These are phyloP conservation scores for Synodontis membranacea DNA, from an alignment of 2,113 vertebrate species.

Conservation along the genomic window DNA sequence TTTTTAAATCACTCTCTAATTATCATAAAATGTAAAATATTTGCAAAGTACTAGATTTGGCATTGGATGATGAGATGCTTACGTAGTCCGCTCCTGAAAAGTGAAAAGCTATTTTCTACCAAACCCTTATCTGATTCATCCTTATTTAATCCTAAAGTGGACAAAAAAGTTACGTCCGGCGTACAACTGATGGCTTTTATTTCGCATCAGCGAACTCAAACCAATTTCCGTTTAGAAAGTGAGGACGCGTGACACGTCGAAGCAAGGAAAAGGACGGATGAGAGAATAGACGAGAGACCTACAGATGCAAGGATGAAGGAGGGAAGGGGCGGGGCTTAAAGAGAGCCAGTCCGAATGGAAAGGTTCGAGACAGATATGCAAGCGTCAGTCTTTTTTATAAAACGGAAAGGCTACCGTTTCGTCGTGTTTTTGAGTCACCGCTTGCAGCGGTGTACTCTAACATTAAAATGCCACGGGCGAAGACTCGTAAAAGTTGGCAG, in stretches of 20 bases:
- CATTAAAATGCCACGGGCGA: not conserved
- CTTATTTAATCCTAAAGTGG: too few relatives aligned
- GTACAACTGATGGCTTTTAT: not conserved
- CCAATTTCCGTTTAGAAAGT: not conserved
- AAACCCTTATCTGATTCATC: too few relatives aligned
- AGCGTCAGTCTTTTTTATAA: not conserved
- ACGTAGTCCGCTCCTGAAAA: not conserved
- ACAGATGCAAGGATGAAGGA: too few relatives aligned
- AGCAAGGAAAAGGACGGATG: not conserved
- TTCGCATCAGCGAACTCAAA: not conserved
- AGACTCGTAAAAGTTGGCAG: too few relatives aligned
- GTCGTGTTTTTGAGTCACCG: not conserved
- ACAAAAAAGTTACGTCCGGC: not conserved
- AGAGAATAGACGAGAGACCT: not conserved
- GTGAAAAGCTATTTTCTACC: too few relatives aligned
- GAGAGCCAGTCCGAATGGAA: not conserved
- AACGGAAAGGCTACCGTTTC: not conserved
- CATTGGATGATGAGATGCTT: not conserved
- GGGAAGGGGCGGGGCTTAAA: not conserved
- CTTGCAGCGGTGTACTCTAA: not conserved
- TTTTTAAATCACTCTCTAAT: not conserved
- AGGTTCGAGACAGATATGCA: not conserved
- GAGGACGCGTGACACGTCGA: too few relatives aligned
- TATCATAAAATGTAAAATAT: not conserved
- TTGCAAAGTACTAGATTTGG: not conserved